phyloP scores from a whole-genome alignment of 2,113 vertebrate genomes.

The Neolamprologus modestus region DNA sequence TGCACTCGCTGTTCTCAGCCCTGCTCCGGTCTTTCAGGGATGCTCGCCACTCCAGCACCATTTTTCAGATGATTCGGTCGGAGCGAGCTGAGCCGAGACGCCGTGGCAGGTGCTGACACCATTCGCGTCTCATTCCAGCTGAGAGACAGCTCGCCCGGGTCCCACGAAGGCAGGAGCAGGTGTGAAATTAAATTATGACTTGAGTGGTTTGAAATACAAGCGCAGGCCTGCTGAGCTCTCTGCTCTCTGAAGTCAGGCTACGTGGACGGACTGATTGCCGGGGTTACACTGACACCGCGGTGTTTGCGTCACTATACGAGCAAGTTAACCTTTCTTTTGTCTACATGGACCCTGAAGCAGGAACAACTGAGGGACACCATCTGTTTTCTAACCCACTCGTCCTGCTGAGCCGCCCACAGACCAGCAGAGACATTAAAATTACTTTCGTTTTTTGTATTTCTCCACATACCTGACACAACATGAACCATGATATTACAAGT shows the following conservation, averaged over 20 bases:
- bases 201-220: slow-evolving; percentile 1
- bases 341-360: background rate
- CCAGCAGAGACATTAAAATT: background rate
- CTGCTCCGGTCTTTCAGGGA: background rate
- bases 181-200: slow-evolving; percentile 31
- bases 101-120: background rate
- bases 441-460: accelerated
- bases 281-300: background rate
- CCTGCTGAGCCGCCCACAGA: background rate
- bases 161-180: slow-evolving; percentile 15
- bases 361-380: background rate
- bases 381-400: background rate
- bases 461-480: background rate
- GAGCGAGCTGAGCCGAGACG: background rate
- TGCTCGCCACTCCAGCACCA: background rate
- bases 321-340: background rate
- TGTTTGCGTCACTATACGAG: background rate
- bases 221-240: background rate
- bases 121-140: background rate
- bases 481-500: background rate
- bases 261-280: background rate
- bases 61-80: background rate
- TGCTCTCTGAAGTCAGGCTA: background rate
- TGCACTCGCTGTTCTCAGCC: background rate
- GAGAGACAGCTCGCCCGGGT: background rate